phyloP scores from a whole-genome alignment of 2,113 vertebrate species.

The Plotosus lineatus region DNA sequence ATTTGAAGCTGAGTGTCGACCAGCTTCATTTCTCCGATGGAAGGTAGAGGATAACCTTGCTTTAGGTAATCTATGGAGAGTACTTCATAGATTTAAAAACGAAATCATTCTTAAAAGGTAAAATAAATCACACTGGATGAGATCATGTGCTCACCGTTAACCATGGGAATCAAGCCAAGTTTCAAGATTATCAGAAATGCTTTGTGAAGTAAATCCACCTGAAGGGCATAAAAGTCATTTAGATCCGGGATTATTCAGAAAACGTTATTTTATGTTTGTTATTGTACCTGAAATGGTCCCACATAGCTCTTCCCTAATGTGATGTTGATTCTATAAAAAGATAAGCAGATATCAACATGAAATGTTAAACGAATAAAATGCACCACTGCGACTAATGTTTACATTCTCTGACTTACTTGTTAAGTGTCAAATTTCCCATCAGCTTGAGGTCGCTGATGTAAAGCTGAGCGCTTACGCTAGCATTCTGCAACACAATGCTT shows the following conservation, averaged over 20 bases:
- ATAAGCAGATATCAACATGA: slow-evolving; percentile 23
- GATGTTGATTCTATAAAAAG: slow-evolving; percentile 65
- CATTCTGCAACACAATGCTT: slow-evolving; percentile 53
- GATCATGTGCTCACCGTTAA: slow-evolving; percentile 67
- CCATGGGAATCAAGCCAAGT: slow-evolving; percentile 59
- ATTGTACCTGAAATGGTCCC: slow-evolving; percentile 70
- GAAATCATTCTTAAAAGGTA: too few species aligned
- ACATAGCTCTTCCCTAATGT: slow-evolving; percentile 66
- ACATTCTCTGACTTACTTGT: slow-evolving; percentile 62
- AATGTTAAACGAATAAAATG: too few species aligned
- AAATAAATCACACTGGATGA: background rate
- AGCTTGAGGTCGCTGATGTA: slow-evolving; percentile 60
- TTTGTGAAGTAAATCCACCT: slow-evolving; percentile 64
- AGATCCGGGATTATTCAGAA: background rate
- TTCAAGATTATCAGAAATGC: slow-evolving; percentile 64
- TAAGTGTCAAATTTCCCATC: slow-evolving; percentile 63
- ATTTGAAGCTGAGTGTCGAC: slow-evolving; percentile 66
- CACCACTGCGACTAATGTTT: too few species aligned
- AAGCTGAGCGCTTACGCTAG: slow-evolving; percentile 62
- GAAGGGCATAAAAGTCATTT: slow-evolving; percentile 9
- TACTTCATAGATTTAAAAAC: slow-evolving; percentile 3
- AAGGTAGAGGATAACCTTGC: slow-evolving; percentile 71
- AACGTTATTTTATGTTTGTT: background rate
- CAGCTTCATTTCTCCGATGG: slow-evolving; percentile 69
- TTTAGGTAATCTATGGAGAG: slow-evolving; percentile 55